A percentile compares a stretch with the other conserved stretches of the same genome.
Evolutionary conservation across 2,797 vertebrate genomes (phyloP).

Genomic region (Pseudomugil tenellus): DNA sequence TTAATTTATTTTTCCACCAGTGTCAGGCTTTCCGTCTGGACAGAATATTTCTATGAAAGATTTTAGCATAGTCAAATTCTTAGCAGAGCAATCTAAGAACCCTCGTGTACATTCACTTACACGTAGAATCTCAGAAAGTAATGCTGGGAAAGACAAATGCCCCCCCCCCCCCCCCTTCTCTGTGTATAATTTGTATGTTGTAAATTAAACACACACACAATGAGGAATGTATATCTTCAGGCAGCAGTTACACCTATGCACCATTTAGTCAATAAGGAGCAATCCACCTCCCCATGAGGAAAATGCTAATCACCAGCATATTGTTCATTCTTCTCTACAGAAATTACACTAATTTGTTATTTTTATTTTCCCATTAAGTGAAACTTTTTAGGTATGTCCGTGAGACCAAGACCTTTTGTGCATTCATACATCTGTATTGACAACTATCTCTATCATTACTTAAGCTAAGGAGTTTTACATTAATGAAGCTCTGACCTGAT

Average conservation of each 20-base stretch:
- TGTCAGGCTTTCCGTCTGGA: not conserved
- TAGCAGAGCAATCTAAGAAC: slow-evolving; percentile 36
- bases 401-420: not conserved
- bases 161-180: slow-evolving; percentile 3
- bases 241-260: slow-evolving; percentile 11
- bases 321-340: slow-evolving; percentile 9
- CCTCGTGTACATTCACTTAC: slow-evolving; percentile 6
- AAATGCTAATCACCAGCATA: no score
- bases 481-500: not conserved
- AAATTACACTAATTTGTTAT: slow-evolving; percentile 11
- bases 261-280: slow-evolving; percentile 7
- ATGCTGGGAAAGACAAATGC: slow-evolving; percentile 20
- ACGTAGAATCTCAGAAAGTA: slow-evolving; percentile 37
- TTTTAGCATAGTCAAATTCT: slow-evolving; percentile 15
- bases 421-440: not conserved
- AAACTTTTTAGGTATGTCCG: not conserved
- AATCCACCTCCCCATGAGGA: no score
- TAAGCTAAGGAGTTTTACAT: not conserved
- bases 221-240: not conserved
- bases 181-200: slow-evolving; percentile 14
- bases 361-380: not conserved
- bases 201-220: slow-evolving; percentile 23
- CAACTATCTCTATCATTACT: not conserved
- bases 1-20: not conserved
- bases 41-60: slow-evolving; percentile 12